phyloP scores from a whole-genome alignment of 2,113 vertebrate species.

The Dissostichus mawsoni region DNA sequence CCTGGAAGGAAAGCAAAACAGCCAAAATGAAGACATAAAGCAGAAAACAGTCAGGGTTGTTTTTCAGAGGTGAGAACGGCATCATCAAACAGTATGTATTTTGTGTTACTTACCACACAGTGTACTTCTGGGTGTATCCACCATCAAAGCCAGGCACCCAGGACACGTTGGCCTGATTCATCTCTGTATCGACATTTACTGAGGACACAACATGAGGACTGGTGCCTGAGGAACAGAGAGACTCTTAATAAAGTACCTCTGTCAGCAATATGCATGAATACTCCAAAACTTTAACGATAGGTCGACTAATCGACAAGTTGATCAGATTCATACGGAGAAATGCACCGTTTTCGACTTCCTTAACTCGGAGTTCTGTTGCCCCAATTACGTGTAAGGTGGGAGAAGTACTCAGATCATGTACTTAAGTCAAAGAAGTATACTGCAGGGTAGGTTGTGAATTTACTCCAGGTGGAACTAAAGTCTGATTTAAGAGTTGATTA shows the following conservation, averaged over 20 bases:
- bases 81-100: neutral
- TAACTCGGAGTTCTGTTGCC: too few species aligned
- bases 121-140: constrained; percentile 95
- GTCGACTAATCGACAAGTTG: too few species aligned
- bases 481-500: too few species aligned
- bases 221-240: constrained; percentile 86
- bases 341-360: too few species aligned
- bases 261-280: neutral
- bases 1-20: constrained; percentile 73
- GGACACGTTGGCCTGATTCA: constrained; percentile 90
- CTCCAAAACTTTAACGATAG: too few species aligned
- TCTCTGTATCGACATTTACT: constrained; percentile 84
- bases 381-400: too few species aligned
- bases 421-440: too few species aligned
- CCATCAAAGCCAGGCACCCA: constrained; percentile 96
- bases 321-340: too few species aligned
- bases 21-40: constrained; percentile 1
- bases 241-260: neutral
- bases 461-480: too few species aligned
- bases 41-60: neutral
- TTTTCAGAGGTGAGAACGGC: neutral
- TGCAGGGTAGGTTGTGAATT: too few species aligned
- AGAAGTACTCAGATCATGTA: too few species aligned
- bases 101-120: constrained; percentile 89
- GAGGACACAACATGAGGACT: constrained; percentile 91